Evolutionary conservation across 2,888 invertebrate species (phyloP).

Genomic region (Philereme vetulata): DNA sequence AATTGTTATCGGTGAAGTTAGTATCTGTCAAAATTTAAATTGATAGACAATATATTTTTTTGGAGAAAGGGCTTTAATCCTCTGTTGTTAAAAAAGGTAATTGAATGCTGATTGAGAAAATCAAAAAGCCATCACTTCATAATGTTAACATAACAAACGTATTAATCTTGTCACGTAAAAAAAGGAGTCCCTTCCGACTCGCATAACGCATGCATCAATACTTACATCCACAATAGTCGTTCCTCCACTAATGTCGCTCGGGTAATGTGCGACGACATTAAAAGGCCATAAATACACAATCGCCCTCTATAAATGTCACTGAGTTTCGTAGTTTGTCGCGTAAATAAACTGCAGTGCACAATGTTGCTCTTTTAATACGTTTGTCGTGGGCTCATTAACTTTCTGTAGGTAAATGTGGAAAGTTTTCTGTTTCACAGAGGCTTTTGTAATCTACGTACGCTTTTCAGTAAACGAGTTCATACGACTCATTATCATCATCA

Average conservation of each 20-base stretch:
- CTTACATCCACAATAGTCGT: conserved; percentile 60
- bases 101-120: too few species aligned
- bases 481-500: too few species aligned
- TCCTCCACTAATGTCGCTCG: conserved; percentile 60
- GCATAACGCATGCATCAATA: conserved; percentile 55
- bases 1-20: too few species aligned
- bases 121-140: too few species aligned
- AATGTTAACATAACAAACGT: too few species aligned
- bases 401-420: conserved; percentile 28
- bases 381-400: conserved; percentile 25
- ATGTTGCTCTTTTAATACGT: conserved; percentile 28
- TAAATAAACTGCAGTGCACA: conserved; percentile 27
- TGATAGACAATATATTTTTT: too few species aligned
- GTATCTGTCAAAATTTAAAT: too few species aligned
- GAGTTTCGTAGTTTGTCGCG: conserved; percentile 35
- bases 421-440: conserved; percentile 1
- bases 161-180: conserved; percentile 2
- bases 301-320: conserved; percentile 67
- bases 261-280: conserved; percentile 79
- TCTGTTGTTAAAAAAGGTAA: too few species aligned
- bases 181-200: conserved; percentile 31
- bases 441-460: conserved; percentile 1
- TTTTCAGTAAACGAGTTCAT: neutral
- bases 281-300: conserved; percentile 79
- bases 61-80: too few species aligned